Base-by-base conservation (phyloP, 2,888 invertebrate species). In the Digitonthophagus gazella region DNA sequence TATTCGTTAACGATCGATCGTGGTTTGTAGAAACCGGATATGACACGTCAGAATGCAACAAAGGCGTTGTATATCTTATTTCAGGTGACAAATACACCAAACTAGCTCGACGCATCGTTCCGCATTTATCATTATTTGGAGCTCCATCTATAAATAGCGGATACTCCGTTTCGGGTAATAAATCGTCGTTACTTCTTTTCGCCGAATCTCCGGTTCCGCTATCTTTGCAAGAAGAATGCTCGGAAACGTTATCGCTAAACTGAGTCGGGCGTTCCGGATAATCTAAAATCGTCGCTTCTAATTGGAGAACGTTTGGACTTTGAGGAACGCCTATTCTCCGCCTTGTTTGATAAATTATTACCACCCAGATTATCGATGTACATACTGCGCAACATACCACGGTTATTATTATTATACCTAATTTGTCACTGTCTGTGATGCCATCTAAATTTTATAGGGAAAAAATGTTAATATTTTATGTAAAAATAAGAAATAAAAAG, bases 331-430 rank as follows among this genome's bases (percentile, higher is more conserved):
- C 81, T 71, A 85, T 83, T 28, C 89, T 87, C 82, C 91, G 90
- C 72, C 93, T 86, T 2, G 94, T 93, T 79, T 93, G 92, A 81
- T 94, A 95, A 76, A 95, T 95, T 72, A 96, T 93, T 67, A 95
- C 90, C 64, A 96, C 94, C 96, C 96, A 96, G 66, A 95, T 89
- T 14, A 94, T 87, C 0, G 95, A 95, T 4, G 96, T 96, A n/a
- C 92, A 91, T 14, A 97, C 93, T 66, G 96, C 92, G 83, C 96
- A 94, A 81, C 94, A 93, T 56, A 95, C 93, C 0, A 95, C 92
- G 2, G 94, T 93, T 75, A 97, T 94, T 78, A 96, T 90, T 74
- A 96, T 92, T 72, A 96, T 91, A 67, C 95, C 94, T 70, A 93
- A 88, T 84, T 93, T 92, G 75, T 93, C 92, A 77, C 92, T 90